A percentile compares a stretch with the other conserved stretches of the same genome.
Conservation (phyloP, 2,888 invertebrate genomes). For the Serrognathus titanus region DNA sequence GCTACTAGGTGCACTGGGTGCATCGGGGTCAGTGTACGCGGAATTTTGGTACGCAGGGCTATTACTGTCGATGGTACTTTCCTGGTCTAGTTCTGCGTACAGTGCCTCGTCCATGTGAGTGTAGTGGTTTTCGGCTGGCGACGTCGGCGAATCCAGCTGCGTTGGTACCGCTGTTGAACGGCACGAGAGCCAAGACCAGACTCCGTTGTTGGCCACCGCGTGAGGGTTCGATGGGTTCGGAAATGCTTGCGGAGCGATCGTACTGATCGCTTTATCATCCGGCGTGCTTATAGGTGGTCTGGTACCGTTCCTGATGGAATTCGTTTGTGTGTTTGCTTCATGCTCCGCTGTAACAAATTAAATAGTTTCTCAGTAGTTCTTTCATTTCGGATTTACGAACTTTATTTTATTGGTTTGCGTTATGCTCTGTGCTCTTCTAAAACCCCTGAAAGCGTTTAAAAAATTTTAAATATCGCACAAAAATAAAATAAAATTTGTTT, state of each 20-base stretch:
- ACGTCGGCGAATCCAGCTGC: constrained; percentile 53
- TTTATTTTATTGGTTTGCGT: no score
- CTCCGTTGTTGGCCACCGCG: constrained; percentile 34
- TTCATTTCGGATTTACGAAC: no score
- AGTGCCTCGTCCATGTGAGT: constrained; percentile 70
- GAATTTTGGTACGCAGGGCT: constrained; percentile 70
- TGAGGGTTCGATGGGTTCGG: constrained; percentile 29
- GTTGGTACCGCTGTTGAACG: constrained; percentile 38
- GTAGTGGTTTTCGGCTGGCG: constrained; percentile 66
- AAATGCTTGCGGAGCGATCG: constrained; percentile 33
- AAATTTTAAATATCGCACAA: no score
- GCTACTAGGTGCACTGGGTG: constrained; percentile 68
- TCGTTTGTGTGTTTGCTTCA: not conserved
- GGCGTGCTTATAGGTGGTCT: constrained; percentile 41
- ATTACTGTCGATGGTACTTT: constrained; percentile 43
- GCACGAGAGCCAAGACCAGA: constrained; percentile 46
- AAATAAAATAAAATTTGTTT: no score
- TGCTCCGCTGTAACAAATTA: no score
- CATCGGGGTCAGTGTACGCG: constrained; percentile 59
- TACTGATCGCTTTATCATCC: constrained; percentile 41
- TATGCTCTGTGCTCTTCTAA: no score
- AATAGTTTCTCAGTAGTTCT: no score
- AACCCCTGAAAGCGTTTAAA: no score
- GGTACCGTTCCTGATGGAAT: constrained; percentile 9
- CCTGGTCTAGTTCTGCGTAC: constrained; percentile 68